Base-by-base conservation (phyloP, 2,797 vertebrate genomes). In the Sardinella longiceps region DNA sequence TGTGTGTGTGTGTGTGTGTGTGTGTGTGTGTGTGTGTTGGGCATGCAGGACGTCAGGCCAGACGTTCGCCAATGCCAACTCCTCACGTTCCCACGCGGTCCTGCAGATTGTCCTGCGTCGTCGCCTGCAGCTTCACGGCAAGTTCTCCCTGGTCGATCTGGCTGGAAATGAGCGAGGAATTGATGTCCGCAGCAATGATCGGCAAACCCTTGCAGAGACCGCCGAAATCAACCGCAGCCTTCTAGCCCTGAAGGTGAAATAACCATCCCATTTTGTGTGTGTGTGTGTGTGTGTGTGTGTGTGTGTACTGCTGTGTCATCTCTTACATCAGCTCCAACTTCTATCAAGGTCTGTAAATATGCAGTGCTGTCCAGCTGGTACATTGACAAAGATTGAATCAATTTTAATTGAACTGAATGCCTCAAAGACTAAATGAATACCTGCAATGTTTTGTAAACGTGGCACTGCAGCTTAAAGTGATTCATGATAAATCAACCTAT, bases 201-300 rank as follows among this genome's bases (percentile, higher is more conserved):
- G 97, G 84, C 95, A 94, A 92, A 98, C 97, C 51, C 93, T 97
- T 82, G 95, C 98, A 90, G 98, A 99, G 92, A 97, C 96, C 0
- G 96, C 97, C 0, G 98, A 99, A 93, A 99, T 99, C 93, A 99
- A 99, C 91, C 97, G 98, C 88, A 99, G 98, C 87, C 96, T 99
- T 46, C 91, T 99, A 91, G 97, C 98, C 77, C 92, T 99, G 60
- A 99, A 99, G 98, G 98, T 99, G 92, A 15, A 37, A 18, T 14
- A 1, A 5, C 5, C 30, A 14, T 37, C 12, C 66, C 25, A 66
- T 66, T 12, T 43, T 11, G 9, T 20, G 18, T 3, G 18, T 23
- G 18, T 53, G 1, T 53, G 11, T 51, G 3, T 53, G 18, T 53
- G 18, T 53, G 18, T 51, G 3, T 23, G 20, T n/a, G n/a, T n/a